Conservation (phyloP, 2,888 invertebrate species). For the Papilio gigon region DNA sequence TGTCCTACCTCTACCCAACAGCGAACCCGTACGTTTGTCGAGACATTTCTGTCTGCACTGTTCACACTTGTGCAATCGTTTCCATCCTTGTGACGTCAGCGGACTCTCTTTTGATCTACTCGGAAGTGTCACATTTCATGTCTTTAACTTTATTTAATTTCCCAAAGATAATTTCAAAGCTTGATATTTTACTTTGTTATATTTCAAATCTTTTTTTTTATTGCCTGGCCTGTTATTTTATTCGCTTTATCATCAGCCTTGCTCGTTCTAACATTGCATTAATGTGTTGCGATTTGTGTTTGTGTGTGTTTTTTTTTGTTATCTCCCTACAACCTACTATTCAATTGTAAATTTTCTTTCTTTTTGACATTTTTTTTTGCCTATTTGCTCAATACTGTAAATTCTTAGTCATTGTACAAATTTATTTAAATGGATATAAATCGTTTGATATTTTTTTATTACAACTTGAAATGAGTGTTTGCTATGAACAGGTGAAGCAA, state of each 20-base stretch:
- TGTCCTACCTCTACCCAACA: conserved; percentile 71
- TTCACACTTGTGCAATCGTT: conserved; percentile 57
- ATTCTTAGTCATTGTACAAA: conserved; percentile 1
- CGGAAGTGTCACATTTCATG: not conserved
- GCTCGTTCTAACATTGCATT: conserved; percentile 65
- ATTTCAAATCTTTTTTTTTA: conserved; percentile 4
- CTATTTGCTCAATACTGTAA: conserved; percentile 1
- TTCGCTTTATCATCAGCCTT: conserved; percentile 51
- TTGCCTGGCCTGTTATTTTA: conserved; percentile 41
- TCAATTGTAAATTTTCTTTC: conserved; percentile 32
- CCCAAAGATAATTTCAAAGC: not conserved
- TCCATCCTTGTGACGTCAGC: conserved; percentile 45
- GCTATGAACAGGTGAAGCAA: conserved; percentile 89
- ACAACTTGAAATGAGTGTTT: conserved; percentile 4
- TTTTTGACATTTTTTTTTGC: not conserved
- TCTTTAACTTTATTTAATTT: not conserved
- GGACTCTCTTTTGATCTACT: not conserved
- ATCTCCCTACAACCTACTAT: conserved; percentile 44
- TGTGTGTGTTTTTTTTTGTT: conserved; percentile 70
- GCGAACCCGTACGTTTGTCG: conserved; percentile 71
- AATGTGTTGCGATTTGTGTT: conserved; percentile 79
- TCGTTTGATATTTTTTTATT: not conserved
- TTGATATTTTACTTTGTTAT: not conserved
- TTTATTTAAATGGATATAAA: not conserved
- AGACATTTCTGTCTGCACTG: conserved; percentile 65